Base-by-base conservation (phyloP, 2,797 vertebrate species). In the Yasuhikotakia modesta region DNA sequence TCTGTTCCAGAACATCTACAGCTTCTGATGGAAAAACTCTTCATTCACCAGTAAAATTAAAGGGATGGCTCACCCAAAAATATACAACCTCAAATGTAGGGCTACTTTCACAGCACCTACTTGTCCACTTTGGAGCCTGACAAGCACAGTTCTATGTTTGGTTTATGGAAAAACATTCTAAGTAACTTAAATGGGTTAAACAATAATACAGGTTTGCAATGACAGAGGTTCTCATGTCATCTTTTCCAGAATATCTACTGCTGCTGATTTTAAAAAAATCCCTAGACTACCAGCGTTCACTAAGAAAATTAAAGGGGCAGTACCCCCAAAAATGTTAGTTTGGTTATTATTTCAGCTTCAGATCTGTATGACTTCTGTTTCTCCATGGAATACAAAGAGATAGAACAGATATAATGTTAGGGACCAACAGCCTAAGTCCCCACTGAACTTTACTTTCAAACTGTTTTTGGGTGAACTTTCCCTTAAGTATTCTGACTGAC, bases 11-110 rank as follows among this genome's bases (percentile, higher is more conserved):
- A 78, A 63, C 46, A 70, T 55, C 32, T 63, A 71, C 21, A 78
- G 76, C 76, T 78, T 67, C 55, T 53, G 46, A 78, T 11, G 21
- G 30, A 11, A 16, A 63, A 21, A 65, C 39, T 27, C 21, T 53
- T n/a, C n/a, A 63, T 32, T n/a, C 6, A 11, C 43, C 1, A n/a
- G 43, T 55, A 74, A 43, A 65, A 63, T 63, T 63, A 63, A 27
- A 58, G 5, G 13, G 22, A 58, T 13, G 6, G 4, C 8, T 2
- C 30, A 64, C 17, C 16, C 60, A 11, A 32, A 32, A 63, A 11
- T 43, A 43, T 43, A 43, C 10, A 43, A 43, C 8, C 39, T 43
- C 11, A 4, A 5, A 35, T 30, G 2, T 11, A 32, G 24, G 7
- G 14, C 16, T n/a, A 63, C 30, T 35, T 35, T 63, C 5, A 24